phyloP scores from a whole-genome alignment of 2,113 vertebrate genomes.

The Muntiacus muntjak region DNA sequence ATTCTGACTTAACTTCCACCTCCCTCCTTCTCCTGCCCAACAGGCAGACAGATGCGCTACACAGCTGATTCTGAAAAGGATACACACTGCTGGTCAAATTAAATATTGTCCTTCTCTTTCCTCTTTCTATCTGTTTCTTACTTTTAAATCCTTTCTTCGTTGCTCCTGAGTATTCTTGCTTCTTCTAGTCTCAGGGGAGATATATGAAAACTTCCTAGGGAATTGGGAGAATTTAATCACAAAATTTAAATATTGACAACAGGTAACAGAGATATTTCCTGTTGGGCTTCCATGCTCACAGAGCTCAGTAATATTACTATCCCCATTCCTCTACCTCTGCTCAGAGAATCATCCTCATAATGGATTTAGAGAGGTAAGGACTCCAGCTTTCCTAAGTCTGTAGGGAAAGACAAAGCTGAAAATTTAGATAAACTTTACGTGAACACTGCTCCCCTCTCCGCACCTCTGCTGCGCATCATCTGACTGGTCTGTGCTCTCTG shows the following conservation, averaged over 20 bases:
- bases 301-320: background rate
- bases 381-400: background rate
- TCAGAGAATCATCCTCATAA: background rate
- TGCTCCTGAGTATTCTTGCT: background rate
- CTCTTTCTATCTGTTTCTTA: background rate
- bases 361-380: background rate
- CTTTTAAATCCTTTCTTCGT: background rate
- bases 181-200: background rate
- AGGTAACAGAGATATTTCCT: background rate
- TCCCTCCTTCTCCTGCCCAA: background rate
- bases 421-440: background rate
- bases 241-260: background rate
- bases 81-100: background rate
- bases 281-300: background rate
- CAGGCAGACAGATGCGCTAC: background rate
- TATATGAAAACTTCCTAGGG: background rate
- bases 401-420: background rate
- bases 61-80: background rate
- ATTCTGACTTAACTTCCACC: background rate
- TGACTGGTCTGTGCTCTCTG: background rate
- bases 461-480: background rate
- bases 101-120: background rate
- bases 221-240: background rate
- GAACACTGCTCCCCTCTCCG: background rate
- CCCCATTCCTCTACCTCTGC: background rate